Evolutionary conservation across 2,113 vertebrate genomes (phyloP).

Genomic region (Natator depressus): DNA sequence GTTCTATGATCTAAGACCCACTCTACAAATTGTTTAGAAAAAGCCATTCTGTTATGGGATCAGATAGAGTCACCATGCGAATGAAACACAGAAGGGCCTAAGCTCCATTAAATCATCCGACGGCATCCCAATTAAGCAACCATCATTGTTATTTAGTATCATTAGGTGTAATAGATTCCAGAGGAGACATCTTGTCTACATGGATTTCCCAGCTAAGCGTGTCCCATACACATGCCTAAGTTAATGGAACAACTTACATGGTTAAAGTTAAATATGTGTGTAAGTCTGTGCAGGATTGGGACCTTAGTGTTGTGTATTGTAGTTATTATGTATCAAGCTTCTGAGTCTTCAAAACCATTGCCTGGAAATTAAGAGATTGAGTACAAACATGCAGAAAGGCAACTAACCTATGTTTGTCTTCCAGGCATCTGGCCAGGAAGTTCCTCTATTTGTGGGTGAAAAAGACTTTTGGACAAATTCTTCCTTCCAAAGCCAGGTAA

Average conservation of each 20-base stretch:
- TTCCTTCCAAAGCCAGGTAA: constrained; percentile 88
- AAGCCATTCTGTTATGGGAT: not conserved
- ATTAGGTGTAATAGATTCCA: not conserved
- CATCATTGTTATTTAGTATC: not conserved
- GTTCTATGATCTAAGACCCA: not conserved
- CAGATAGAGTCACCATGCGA: not conserved
- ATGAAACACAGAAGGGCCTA: not conserved
- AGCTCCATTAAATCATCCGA: not conserved
- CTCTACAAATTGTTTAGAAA: not conserved
- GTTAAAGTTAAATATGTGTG: not conserved
- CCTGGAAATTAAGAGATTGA: not conserved
- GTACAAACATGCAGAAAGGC: not conserved
- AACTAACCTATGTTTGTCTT: constrained; percentile 43
- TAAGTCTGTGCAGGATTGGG: not conserved
- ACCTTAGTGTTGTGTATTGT: not conserved
- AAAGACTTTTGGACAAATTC: constrained; percentile 88
- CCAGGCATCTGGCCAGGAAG: constrained; percentile 88
- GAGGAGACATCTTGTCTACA: not conserved
- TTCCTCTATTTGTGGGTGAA: constrained; percentile 89
- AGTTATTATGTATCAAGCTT: not conserved
- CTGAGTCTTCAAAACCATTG: not conserved
- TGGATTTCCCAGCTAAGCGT: not conserved
- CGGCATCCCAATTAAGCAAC: not conserved
- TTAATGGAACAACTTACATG: not conserved
- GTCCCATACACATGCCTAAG: not conserved